Conservation (phyloP, 2,888 invertebrate genomes). For the Allolobophora icterica region DNA sequence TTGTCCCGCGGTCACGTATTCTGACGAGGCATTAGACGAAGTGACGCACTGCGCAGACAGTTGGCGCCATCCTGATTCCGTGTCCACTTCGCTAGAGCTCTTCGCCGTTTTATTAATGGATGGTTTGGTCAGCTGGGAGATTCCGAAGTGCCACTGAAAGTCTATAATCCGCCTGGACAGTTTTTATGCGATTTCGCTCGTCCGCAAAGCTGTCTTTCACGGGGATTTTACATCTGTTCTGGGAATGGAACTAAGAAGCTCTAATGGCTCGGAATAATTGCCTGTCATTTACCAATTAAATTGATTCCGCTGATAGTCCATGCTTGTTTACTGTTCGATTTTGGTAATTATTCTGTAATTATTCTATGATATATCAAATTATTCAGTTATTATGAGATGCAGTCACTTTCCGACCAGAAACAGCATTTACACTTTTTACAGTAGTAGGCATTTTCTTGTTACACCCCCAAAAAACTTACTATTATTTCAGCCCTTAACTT, state of each 20-base stretch:
- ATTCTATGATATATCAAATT: background rate
- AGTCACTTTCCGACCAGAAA: no score
- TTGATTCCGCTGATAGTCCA: background rate
- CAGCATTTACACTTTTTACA: no score
- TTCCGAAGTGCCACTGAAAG: background rate
- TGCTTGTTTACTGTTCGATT: background rate
- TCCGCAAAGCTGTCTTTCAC: no score
- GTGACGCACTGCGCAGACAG: background rate
- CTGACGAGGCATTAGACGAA: background rate
- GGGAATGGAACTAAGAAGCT: conserved; percentile 1
- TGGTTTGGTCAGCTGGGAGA: background rate
- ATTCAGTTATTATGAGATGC: no score
- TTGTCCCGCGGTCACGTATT: background rate
- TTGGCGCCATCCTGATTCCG: background rate
- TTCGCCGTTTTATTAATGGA: background rate
- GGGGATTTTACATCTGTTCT: background rate
- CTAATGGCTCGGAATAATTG: background rate
- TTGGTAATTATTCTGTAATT: background rate
- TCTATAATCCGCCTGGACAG: background rate
- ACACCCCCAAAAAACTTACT: no score
- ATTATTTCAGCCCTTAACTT: no score
- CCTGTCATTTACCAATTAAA: background rate
- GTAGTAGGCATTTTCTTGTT: no score
- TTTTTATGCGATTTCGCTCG: background rate
- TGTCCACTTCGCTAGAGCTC: background rate